Evolutionary conservation across 2,113 vertebrate genomes (phyloP).

Genomic region (Petroica traversi): DNA sequence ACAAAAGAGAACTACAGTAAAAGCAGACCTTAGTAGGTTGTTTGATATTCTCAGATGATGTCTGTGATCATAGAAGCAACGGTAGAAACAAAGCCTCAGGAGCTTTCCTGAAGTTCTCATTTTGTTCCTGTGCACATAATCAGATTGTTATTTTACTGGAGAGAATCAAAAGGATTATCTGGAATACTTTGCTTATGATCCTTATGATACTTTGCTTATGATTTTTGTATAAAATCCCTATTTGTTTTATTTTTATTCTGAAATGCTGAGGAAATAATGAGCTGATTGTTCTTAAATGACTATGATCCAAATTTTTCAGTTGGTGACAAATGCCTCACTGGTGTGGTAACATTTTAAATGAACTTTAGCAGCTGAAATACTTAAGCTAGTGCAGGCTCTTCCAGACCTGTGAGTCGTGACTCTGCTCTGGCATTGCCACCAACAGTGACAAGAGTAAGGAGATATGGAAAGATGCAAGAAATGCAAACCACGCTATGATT

Average conservation of each 20-base stretch:
- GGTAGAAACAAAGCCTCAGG: neutral
- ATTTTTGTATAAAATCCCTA: neutral
- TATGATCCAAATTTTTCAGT: neutral
- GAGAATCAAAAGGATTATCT: neutral
- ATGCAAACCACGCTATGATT: neutral
- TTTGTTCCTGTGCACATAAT: too few relatives aligned
- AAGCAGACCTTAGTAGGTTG: neutral
- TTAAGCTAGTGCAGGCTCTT: neutral
- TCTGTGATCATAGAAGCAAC: neutral
- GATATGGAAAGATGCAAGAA: neutral
- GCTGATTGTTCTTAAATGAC: neutral
- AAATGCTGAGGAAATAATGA: neutral
- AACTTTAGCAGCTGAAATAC: neutral
- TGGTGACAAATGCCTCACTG: neutral
- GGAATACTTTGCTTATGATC: neutral
- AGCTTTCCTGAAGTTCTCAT: too few relatives aligned
- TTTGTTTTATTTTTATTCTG: neutral
- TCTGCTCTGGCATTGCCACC: neutral
- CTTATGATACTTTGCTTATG: neutral
- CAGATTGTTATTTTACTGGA: neutral
- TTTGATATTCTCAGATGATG: neutral
- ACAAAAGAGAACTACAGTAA: neutral
- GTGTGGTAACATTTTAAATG: neutral
- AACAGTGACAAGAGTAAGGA: neutral
- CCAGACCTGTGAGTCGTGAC: neutral